Evolutionary conservation across 2,797 vertebrate genomes (phyloP).

Genomic region (Botia kubotai): DNA sequence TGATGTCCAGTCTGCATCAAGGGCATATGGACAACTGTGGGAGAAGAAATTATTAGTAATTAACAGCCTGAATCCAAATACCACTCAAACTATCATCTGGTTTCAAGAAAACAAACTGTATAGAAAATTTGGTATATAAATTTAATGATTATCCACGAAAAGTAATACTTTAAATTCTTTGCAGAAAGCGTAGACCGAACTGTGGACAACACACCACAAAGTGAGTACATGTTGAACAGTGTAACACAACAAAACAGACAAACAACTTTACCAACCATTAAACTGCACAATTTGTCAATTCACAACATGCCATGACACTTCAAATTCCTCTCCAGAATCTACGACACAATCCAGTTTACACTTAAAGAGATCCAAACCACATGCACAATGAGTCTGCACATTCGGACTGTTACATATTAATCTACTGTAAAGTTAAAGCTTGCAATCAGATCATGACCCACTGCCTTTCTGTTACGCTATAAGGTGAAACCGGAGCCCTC

Average conservation of each 20-base stretch:
- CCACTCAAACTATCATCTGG: no score
- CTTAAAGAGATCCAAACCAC: neutral
- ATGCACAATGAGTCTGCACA: neutral
- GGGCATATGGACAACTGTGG: no score
- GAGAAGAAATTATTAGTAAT: no score
- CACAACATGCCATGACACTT: neutral
- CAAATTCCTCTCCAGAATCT: neutral
- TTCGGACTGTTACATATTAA: no score
- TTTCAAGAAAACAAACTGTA: no score
- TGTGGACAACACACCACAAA: neutral
- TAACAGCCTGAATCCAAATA: no score
- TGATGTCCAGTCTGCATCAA: no score
- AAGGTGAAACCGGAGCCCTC: slow-evolving; percentile 9
- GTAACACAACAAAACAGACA: neutral
- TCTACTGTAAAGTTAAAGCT: neutral
- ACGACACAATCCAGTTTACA: neutral
- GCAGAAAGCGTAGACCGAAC: slow-evolving; percentile 2
- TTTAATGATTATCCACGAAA: no score
- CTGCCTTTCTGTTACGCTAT: neutral
- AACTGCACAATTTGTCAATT: neutral
- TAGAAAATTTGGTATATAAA: no score
- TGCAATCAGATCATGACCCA: neutral
- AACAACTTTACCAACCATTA: slow-evolving; percentile 7
- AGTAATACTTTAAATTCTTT: neutral
- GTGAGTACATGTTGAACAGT: slow-evolving; percentile 5